Percentiles rank a stretch among this genome's conserved stretches.
Evolutionary conservation across 1,140 invertebrate genomes (phyloP).

Genomic region (Aplysia californica): DNA sequence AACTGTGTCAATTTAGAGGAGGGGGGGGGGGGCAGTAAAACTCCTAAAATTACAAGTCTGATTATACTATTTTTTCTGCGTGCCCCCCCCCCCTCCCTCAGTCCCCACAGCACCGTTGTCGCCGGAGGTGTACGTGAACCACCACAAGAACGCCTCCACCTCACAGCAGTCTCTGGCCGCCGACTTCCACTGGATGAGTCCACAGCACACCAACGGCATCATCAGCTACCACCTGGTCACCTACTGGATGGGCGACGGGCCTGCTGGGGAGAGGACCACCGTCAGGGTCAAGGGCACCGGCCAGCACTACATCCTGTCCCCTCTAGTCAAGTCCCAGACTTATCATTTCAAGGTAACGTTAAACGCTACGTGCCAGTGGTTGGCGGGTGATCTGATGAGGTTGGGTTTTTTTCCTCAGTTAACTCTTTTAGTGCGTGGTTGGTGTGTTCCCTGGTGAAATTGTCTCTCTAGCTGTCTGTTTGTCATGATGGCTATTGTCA

Average conservation of each 20-base stretch:
- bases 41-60: no score
- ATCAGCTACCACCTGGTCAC: slow-evolving; percentile 79
- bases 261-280: slow-evolving; percentile 16
- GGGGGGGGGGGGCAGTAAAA: no score
- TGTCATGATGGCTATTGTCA: background rate
- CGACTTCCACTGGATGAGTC: slow-evolving; percentile 80
- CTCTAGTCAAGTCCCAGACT: slow-evolving; percentile 74
- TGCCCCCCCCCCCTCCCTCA: slow-evolving; percentile 60
- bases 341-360: slow-evolving; percentile 79
- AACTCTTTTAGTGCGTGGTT: no score
- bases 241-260: slow-evolving; percentile 60
- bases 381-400: no score
- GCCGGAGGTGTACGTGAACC: slow-evolving; percentile 77
- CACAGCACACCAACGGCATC: slow-evolving; percentile 78
- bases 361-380: no score
- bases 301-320: slow-evolving; percentile 72
- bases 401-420: no score
- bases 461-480: background rate
- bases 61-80: background rate
- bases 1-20: no score
- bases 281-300: slow-evolving; percentile 57
- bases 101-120: slow-evolving; percentile 78
- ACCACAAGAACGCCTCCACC: slow-evolving; percentile 54
- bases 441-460: background rate
- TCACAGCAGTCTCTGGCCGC: slow-evolving; percentile 63